Percentiles rank a stretch among this genome's conserved stretches.
These are phyloP conservation scores for Rhinophrynus dorsalis DNA, from an alignment of 2,797 vertebrate genomes.

Conservation along the genomic window DNA sequence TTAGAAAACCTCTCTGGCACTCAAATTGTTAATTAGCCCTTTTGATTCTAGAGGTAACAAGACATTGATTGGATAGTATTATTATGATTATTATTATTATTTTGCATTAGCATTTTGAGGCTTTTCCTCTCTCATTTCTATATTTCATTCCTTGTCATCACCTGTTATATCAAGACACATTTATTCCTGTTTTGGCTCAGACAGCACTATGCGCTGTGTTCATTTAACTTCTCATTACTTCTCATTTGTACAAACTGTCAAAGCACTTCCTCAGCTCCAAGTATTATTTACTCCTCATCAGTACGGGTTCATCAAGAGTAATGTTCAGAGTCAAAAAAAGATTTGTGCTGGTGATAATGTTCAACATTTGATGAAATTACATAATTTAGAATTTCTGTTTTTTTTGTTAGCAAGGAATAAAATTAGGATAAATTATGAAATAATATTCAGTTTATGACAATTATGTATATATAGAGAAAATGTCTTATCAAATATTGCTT, in stretches of 20 bases:
- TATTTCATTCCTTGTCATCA: no score
- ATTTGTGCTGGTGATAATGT: conserved; percentile 1
- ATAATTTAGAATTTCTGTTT: neutral
- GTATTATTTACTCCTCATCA: neutral
- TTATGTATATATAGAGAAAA: neutral
- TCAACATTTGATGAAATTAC: conserved; percentile 1
- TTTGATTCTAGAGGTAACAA: no score
- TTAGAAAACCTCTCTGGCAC: no score
- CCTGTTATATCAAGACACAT: neutral
- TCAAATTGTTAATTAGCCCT: no score
- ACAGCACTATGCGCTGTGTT: neutral
- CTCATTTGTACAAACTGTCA: conserved; percentile 18
- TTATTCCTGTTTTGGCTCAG: neutral
- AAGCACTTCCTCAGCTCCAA: neutral
- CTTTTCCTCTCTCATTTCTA: no score
- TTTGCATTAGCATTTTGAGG: no score
- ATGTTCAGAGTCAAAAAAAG: neutral
- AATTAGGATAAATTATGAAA: neutral
- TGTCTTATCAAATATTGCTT: neutral
- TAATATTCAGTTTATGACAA: neutral
- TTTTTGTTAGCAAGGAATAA: no score
- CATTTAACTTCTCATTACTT: neutral
- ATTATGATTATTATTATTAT: no score
- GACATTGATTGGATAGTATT: no score
- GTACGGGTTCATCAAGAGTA: neutral